Conservation (phyloP, 2,888 invertebrate species). For the Epinotia demarniana region DNA sequence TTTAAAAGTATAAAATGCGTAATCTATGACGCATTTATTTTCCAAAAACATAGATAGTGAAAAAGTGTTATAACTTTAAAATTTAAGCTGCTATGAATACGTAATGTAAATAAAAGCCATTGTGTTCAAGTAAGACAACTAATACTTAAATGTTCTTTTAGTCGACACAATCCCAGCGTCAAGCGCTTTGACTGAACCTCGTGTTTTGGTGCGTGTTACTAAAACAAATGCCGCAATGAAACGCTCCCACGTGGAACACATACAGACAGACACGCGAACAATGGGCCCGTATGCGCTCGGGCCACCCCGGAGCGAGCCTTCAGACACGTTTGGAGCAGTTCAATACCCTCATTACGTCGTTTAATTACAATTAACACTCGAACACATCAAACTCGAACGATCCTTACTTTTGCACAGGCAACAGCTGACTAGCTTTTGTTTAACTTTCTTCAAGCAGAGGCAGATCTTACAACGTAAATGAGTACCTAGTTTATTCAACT, state of each 20-base stretch:
- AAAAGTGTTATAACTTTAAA: no score
- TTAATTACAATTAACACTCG: slow-evolving; percentile 35
- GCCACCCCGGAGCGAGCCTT: slow-evolving; percentile 66
- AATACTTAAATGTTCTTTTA: neutral
- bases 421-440: neutral
- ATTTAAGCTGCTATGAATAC: no score
- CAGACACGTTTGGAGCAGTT: slow-evolving; percentile 57
- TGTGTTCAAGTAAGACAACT: neutral
- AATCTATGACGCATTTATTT: no score
- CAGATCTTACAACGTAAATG: no score
- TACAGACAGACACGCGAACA: slow-evolving; percentile 64
- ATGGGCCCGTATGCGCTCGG: slow-evolving; percentile 77
- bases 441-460: no score
- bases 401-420: neutral
- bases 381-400: neutral
- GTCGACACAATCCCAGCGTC: neutral
- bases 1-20: no score
- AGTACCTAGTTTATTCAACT: no score
- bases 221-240: slow-evolving; percentile 38
- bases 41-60: no score
- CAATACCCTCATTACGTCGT: slow-evolving; percentile 58
- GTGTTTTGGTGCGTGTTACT: slow-evolving; percentile 40
- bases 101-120: neutral
- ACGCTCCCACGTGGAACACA: slow-evolving; percentile 72
- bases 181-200: neutral